phyloP scores from a whole-genome alignment of 1,140 invertebrate genomes.

The Hormaphis cornu region DNA sequence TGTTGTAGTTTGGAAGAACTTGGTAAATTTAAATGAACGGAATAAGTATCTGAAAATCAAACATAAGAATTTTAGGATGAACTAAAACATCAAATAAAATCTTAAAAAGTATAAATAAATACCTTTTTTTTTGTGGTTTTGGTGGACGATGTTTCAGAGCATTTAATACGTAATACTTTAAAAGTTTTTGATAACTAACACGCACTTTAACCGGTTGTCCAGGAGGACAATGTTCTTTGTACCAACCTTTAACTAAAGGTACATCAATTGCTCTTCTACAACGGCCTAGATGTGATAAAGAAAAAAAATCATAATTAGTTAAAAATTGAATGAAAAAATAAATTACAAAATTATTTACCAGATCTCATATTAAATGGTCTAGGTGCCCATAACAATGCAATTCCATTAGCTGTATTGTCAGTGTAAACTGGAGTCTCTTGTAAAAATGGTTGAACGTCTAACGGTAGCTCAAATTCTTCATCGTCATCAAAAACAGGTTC shows the following conservation, averaged over 20 bases:
- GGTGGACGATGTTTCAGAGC: slow-evolving; percentile 93
- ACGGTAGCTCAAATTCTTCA: slow-evolving; percentile 87
- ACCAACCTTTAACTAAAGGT: slow-evolving; percentile 96
- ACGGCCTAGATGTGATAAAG: slow-evolving; percentile 54
- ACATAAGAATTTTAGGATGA: slow-evolving; percentile 9
- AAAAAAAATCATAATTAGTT: slow-evolving; percentile 23
- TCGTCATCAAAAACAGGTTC: slow-evolving; percentile 87
- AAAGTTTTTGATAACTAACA: slow-evolving; percentile 96
- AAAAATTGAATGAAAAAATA: slow-evolving; percentile 13
- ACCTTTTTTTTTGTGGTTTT: slow-evolving; percentile 97
- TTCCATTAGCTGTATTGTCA: slow-evolving; percentile 98
- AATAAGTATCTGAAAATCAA: slow-evolving; percentile 65
- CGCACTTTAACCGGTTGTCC: slow-evolving; percentile 98
- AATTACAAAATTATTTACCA: slow-evolving; percentile 43
- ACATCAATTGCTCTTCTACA: slow-evolving; percentile 88
- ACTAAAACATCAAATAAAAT: neutral
- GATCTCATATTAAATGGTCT: slow-evolving; percentile 95
- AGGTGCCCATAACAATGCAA: slow-evolving; percentile 96
- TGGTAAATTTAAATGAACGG: slow-evolving; percentile 97
- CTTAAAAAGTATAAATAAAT: neutral
- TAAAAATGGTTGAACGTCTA: slow-evolving; percentile 82
- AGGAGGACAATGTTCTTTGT: slow-evolving; percentile 93
- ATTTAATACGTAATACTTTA: slow-evolving; percentile 98
- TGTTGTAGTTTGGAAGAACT: slow-evolving; percentile 99
- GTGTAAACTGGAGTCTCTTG: slow-evolving; percentile 93